A percentile compares a stretch with the other conserved stretches of the same genome.
Conservation (phyloP, 2,888 invertebrate species). For the Drosophila siamana region DNA sequence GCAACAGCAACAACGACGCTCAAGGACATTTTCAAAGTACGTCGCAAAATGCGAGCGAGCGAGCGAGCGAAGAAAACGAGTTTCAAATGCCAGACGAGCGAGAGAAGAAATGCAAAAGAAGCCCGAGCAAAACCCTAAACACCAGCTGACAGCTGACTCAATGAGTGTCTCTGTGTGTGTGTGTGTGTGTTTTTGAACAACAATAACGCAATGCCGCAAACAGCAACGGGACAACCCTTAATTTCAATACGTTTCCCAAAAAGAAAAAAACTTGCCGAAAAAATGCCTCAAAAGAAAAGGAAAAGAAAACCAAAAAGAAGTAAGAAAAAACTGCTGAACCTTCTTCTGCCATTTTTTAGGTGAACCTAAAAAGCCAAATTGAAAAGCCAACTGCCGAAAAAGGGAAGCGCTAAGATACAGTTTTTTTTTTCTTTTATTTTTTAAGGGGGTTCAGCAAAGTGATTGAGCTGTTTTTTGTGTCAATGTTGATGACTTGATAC, state of each 20-base stretch:
- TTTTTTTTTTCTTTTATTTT: background rate
- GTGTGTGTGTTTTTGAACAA: constrained; percentile 16
- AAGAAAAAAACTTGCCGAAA: constrained; percentile 26
- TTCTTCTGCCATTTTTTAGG: background rate
- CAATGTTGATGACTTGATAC: background rate
- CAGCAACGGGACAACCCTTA: constrained; percentile 59
- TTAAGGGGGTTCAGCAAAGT: no score
- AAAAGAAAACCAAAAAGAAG: no score
- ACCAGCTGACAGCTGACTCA: constrained; percentile 44
- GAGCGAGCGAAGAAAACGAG: constrained; percentile 50
- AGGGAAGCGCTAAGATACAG: no score
- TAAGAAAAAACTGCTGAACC: constrained; percentile 11
- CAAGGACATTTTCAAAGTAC: constrained; percentile 69
- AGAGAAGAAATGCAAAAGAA: constrained; percentile 16
- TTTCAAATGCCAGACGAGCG: constrained; percentile 48
- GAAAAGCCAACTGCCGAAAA: background rate
- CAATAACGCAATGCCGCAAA: constrained; percentile 8
- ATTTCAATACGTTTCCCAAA: constrained; percentile 28
- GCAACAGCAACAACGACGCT: constrained; percentile 28
- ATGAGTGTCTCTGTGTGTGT: background rate
- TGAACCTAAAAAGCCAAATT: constrained; percentile 8
- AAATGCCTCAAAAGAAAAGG: constrained; percentile 8
- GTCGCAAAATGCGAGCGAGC: constrained; percentile 51
- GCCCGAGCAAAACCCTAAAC: constrained; percentile 50
- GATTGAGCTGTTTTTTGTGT: no score